Evolutionary conservation across 2,113 vertebrate genomes (phyloP).

Genomic region (Scomber japonicus): DNA sequence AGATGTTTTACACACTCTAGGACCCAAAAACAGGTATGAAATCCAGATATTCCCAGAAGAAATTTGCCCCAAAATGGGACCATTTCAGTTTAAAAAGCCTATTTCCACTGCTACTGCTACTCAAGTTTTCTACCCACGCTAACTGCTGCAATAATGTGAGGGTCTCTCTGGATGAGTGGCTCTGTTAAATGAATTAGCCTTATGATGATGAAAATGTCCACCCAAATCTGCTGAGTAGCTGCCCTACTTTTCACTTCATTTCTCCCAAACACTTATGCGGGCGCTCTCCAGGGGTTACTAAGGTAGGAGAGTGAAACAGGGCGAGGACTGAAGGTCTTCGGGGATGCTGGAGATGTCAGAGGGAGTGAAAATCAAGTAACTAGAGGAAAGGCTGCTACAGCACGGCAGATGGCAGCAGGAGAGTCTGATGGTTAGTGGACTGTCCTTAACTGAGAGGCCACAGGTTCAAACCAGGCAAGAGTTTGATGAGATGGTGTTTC

Average conservation of each 20-base stretch:
- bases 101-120: constrained; percentile 19
- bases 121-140: constrained; percentile 22
- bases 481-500: neutral
- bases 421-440: neutral
- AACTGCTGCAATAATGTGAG: constrained; percentile 50
- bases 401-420: constrained; percentile 24
- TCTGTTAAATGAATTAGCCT: constrained; percentile 66
- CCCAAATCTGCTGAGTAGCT: constrained; percentile 61
- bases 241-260: constrained; percentile 70
- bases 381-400: neutral
- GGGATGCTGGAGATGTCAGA: constrained; percentile 3
- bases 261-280: constrained; percentile 28
- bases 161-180: constrained; percentile 59
- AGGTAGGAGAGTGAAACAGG: constrained; percentile 30
- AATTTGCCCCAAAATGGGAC: neutral
- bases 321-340: constrained; percentile 1
- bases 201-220: constrained; percentile 70
- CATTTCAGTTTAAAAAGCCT: constrained; percentile 15
- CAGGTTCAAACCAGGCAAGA: neutral
- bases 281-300: constrained; percentile 27
- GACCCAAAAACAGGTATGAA: constrained; percentile 1
- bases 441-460: constrained; percentile 14
- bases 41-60: constrained; percentile 8
- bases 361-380: constrained; percentile 15
- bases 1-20: constrained; percentile 48